These are phyloP conservation scores for Caenorhabditis tropicalis DNA, from an alignment of 1,140 invertebrate species.

Conservation along the genomic window DNA sequence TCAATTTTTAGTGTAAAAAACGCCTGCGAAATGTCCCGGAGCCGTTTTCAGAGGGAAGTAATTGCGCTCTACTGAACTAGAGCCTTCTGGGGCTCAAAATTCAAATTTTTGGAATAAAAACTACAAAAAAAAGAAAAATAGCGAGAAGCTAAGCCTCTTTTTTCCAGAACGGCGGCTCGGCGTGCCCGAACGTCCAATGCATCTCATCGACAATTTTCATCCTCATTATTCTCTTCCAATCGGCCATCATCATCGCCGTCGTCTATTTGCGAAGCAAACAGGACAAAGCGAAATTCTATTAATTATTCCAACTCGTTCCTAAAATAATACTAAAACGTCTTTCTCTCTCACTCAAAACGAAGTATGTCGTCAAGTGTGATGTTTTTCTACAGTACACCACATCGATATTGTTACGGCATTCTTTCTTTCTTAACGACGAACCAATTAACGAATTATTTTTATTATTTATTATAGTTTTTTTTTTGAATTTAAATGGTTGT, in stretches of 20 bases:
- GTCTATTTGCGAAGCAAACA: constrained; percentile 70
- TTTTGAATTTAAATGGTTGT: not conserved
- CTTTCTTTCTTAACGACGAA: not conserved
- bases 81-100: too few relatives aligned
- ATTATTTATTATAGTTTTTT: constrained; percentile 21
- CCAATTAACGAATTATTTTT: not conserved
- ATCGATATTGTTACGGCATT: not conserved
- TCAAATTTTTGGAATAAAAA: too few relatives aligned
- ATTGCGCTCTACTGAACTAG: too few relatives aligned
- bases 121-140: too few relatives aligned
- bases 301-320: not conserved
- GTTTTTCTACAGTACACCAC: not conserved
- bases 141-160: too few relatives aligned
- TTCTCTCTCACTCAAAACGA: not conserved
- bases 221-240: constrained; percentile 62
- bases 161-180: too few relatives aligned
- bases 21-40: too few relatives aligned
- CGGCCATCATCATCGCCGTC: constrained; percentile 62
- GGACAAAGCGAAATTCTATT: constrained; percentile 72
- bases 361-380: not conserved
- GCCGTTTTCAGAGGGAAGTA: too few relatives aligned
- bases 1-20: too few relatives aligned
- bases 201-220: constrained; percentile 66
- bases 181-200: constrained; percentile 56
- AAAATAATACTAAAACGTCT: not conserved